phyloP scores from a whole-genome alignment of 1,140 invertebrate genomes.

The Penaeus vannamei region DNA sequence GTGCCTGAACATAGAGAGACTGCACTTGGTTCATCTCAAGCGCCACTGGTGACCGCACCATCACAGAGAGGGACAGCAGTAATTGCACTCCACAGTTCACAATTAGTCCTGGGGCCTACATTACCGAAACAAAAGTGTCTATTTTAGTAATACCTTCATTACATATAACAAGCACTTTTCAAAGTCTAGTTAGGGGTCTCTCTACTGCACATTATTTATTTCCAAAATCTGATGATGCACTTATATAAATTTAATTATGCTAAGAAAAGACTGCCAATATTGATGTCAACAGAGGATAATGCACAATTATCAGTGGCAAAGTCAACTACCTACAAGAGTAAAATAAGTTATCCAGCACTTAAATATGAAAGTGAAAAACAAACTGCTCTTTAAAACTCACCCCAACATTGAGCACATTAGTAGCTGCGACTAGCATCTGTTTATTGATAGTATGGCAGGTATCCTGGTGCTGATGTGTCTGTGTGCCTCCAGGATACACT shows the following conservation, averaged over 20 bases:
- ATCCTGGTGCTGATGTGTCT: conserved; percentile 72
- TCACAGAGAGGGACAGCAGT: conserved; percentile 61
- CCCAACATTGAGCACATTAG: conserved; percentile 61
- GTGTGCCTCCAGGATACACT: conserved; percentile 58
- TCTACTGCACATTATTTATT: too few species aligned
- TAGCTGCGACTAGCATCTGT: conserved; percentile 70
- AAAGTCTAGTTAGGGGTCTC: too few species aligned
- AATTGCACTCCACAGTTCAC: conserved; percentile 67
- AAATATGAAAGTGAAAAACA: background rate
- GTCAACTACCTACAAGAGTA: too few species aligned
- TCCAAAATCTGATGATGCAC: too few species aligned
- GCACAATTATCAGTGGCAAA: too few species aligned
- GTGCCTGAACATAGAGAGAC: conserved; percentile 61
- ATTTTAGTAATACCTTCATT: too few species aligned
- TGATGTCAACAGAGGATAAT: too few species aligned
- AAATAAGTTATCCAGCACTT: too few species aligned
- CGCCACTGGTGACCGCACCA: conserved; percentile 66
- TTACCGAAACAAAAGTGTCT: too few species aligned
- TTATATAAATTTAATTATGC: too few species aligned
- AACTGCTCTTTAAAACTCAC: conserved; percentile 27
- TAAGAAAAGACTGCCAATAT: too few species aligned
- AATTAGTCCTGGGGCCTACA: conserved; percentile 61
- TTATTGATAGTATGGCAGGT: conserved; percentile 73
- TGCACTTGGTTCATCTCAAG: conserved; percentile 66
- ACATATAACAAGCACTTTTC: background rate